A percentile compares a stretch with the other conserved stretches of the same genome.
Conservation (phyloP, 2,113 vertebrate species). For the Pollachius pollachius region DNA sequence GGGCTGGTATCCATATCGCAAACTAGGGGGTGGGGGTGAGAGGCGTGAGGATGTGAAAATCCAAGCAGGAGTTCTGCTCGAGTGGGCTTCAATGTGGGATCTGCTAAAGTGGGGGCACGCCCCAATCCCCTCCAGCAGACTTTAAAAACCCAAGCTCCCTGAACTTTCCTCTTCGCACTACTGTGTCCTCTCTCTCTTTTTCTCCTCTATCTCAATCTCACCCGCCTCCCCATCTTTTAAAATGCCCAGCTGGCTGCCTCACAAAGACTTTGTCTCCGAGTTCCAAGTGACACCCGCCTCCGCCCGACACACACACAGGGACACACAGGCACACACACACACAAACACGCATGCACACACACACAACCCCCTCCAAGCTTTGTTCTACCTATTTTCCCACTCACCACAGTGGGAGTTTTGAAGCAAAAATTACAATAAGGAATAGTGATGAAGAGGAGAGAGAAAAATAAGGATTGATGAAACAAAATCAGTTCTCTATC, state of each 20-base stretch:
- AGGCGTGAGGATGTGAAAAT: conserved; percentile 58
- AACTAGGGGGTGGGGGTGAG: conserved; percentile 28
- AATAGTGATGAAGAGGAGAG: conserved; percentile 20
- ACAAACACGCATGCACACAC: conserved; percentile 22
- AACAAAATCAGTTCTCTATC: conserved; percentile 8
- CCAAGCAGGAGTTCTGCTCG: conserved; percentile 69
- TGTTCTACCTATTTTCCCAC: conserved; percentile 81
- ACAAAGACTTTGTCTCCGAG: conserved; percentile 71
- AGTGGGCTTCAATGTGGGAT: conserved; percentile 71
- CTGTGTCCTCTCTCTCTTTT: conserved; percentile 47
- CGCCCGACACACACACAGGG: background rate
- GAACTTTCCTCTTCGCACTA: conserved; percentile 30
- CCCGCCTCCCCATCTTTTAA: conserved; percentile 74
- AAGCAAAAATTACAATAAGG: conserved; percentile 62
- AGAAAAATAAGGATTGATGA: conserved; percentile 15
- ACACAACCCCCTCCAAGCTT: conserved; percentile 69
- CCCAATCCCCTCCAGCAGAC: conserved; percentile 38
- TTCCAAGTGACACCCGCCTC: conserved; percentile 55
- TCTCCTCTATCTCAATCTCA: conserved; percentile 51
- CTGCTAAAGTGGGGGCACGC: conserved; percentile 43
- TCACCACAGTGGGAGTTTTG: conserved; percentile 67
- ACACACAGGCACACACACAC: background rate
- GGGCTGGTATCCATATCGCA: conserved; percentile 39
- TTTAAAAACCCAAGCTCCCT: conserved; percentile 52
- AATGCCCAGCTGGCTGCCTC: conserved; percentile 78